These are phyloP conservation scores for Cryptosula pallasiana DNA, from an alignment of 2,888 invertebrate genomes.

Conservation along the genomic window DNA sequence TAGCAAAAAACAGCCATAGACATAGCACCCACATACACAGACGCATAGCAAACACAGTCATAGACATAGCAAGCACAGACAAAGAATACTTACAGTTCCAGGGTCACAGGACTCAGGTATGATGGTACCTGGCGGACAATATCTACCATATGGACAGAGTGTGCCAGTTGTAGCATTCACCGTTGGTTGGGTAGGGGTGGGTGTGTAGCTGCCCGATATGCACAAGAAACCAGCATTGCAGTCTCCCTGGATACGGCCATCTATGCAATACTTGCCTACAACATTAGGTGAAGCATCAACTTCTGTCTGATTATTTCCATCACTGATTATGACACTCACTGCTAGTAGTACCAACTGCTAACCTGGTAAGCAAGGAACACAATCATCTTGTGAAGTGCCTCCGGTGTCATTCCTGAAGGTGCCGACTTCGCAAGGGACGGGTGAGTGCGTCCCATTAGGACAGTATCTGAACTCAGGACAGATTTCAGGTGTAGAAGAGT, in stretches of 20 bases:
- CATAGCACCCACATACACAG: too few species aligned
- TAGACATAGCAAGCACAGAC: too few species aligned
- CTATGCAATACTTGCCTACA: slow-evolving; percentile 37
- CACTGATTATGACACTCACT: too few species aligned
- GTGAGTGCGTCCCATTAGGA: slow-evolving; percentile 36
- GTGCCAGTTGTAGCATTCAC: slow-evolving; percentile 34
- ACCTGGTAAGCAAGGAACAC: slow-evolving; percentile 39
- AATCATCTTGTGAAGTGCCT: slow-evolving; percentile 33
- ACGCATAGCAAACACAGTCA: too few species aligned
- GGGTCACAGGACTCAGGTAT: slow-evolving; percentile 23
- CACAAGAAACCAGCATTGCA: slow-evolving; percentile 47
- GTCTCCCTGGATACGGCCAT: slow-evolving; percentile 40
- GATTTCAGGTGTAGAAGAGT: slow-evolving; percentile 36
- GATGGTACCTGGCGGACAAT: slow-evolving; percentile 40
- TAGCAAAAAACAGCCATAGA: too few species aligned
- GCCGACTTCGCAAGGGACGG: slow-evolving; percentile 41
- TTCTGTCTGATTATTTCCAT: too few species aligned
- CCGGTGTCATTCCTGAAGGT: slow-evolving; percentile 36
- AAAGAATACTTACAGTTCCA: slow-evolving; percentile 25
- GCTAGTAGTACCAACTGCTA: slow-evolving; percentile 27
- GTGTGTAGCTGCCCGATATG: slow-evolving; percentile 34
- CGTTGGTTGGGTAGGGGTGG: slow-evolving; percentile 33
- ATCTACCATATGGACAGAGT: slow-evolving; percentile 47
- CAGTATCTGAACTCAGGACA: slow-evolving; percentile 41
- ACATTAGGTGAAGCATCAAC: too few species aligned